Evolutionary conservation across 1,140 invertebrate species (phyloP).

Genomic region (Temnothorax longispinosus): DNA sequence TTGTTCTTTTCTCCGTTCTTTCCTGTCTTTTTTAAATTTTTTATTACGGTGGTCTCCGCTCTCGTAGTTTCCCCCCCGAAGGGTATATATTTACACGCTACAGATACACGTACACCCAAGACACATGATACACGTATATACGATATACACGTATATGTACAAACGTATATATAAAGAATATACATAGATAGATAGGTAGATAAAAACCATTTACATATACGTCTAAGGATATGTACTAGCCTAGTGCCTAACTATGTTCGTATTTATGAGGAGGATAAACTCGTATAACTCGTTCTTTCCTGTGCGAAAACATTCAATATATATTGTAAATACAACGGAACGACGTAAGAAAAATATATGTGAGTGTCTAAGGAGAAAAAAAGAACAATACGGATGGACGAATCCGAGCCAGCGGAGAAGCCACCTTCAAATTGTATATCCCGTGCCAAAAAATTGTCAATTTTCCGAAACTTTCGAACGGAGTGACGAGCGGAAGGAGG

Average conservation of each 20-base stretch:
- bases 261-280: conserved; percentile 71
- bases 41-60: conserved; percentile 42
- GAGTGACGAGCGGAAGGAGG: background rate
- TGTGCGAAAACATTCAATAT: conserved; percentile 60
- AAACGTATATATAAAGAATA: conserved; percentile 56
- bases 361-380: conserved; percentile 80
- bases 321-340: conserved; percentile 75
- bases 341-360: conserved; percentile 74
- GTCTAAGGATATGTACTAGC: conserved; percentile 73
- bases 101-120: background rate
- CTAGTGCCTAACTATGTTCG: conserved; percentile 73
- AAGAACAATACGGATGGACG: conserved; percentile 51
- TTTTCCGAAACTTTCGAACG: background rate
- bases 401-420: conserved; percentile 75
- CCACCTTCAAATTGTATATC: conserved; percentile 79
- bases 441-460: background rate
- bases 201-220: conserved; percentile 62
- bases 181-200: conserved; percentile 63
- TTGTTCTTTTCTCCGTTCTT: background rate
- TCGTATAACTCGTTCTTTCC: conserved; percentile 62
- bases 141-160: conserved; percentile 60
- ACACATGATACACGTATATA: conserved; percentile 50
- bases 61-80: conserved; percentile 45
- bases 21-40: background rate
- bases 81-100: conserved; percentile 36